Base-by-base conservation (phyloP, 2,888 invertebrate genomes). In the Phorcus lineatus region DNA sequence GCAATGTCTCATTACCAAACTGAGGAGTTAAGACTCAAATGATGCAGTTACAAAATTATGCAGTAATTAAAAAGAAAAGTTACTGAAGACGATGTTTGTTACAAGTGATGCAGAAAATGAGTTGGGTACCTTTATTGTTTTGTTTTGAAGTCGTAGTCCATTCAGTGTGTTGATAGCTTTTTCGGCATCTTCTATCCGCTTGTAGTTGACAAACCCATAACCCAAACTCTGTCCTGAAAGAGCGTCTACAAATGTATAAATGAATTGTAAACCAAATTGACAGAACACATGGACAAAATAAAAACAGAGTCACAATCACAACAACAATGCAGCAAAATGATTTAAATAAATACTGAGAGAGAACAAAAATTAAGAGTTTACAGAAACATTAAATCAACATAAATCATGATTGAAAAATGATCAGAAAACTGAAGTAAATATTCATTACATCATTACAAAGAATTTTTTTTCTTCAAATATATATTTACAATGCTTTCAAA, bases 171-270 rank as follows among this genome's bases (percentile, higher is more conserved):
- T 96, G 93, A 99, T 99, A 84, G 99, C 99, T 94, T 99, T 99
- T 93, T 98, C 97, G 83, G 99, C 99, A 94, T 99, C 99, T 94
- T 98, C 98, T 79, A 97, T 96, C 88, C 97, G 96, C 93, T 98
- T 97, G 95, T 99, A 99, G 95, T 99, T 99, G 92, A 99, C 99
- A 94, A 99, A 99, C 89, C 99, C 99, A 94, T 99, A 99, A 91
- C 99, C 99, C 92, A 99, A 95, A 94, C 98, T 99, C 95, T 99
- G 99, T 90, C 99, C 99, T 94, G 90, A 67, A 87, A 87, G 62
- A 81, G 78, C 74, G 80, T 36, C 31, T 22, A 74, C n/a, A 74
- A 67, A 28, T 31, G n/a, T 28, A 67, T 13, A 67, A 31, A 31
- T 67, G 36, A 67, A 28, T 28, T 67, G 57, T 47, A 47, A 47